A percentile compares a stretch with the other conserved stretches of the same genome.
phyloP scores from a whole-genome alignment of 2,113 vertebrate genomes.

The Pollachius pollachius region DNA sequence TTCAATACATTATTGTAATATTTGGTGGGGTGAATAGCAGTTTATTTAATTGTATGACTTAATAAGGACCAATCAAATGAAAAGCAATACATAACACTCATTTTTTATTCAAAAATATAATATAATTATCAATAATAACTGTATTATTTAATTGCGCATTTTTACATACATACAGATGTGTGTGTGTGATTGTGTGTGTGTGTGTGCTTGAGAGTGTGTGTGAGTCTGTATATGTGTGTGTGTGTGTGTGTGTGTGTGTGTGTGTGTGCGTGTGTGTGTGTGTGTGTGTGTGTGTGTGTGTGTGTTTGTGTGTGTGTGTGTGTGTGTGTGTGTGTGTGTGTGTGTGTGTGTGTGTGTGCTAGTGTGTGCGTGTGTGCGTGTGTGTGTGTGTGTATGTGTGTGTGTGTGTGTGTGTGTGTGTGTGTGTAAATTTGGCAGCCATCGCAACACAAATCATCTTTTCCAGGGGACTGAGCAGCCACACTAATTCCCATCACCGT shows the following conservation, averaged over 20 bases:
- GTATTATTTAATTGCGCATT: not conserved
- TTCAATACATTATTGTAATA: not conserved
- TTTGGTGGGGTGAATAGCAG: not conserved
- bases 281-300: conserved; percentile 2
- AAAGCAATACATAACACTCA: too few species aligned
- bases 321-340: conserved; percentile 8
- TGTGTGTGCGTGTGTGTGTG: conserved; percentile 13
- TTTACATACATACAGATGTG: not conserved
- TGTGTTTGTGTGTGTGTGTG: conserved; percentile 11
- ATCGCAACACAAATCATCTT: conserved; percentile 50
- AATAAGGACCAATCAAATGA: too few species aligned
- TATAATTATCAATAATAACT: not conserved
- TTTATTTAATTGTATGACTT: not conserved
- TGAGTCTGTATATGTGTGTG: conserved; percentile 11
- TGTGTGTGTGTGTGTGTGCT: conserved; percentile 2
- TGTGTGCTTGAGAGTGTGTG: too few species aligned
- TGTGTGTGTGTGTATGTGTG: conserved; percentile 8
- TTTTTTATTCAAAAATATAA: not conserved
- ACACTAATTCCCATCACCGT: conserved; percentile 62
- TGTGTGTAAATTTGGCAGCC: conserved; percentile 10
- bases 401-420: conserved; percentile 14
- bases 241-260: conserved; percentile 5
- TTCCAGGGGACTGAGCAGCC: conserved; percentile 58
- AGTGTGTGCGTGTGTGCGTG: conserved; percentile 9
- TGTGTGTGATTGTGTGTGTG: not conserved